Base-by-base conservation (phyloP, 35 echinoderm and acorn worm genomes). In the Apostichopus parvimensis region DNA sequence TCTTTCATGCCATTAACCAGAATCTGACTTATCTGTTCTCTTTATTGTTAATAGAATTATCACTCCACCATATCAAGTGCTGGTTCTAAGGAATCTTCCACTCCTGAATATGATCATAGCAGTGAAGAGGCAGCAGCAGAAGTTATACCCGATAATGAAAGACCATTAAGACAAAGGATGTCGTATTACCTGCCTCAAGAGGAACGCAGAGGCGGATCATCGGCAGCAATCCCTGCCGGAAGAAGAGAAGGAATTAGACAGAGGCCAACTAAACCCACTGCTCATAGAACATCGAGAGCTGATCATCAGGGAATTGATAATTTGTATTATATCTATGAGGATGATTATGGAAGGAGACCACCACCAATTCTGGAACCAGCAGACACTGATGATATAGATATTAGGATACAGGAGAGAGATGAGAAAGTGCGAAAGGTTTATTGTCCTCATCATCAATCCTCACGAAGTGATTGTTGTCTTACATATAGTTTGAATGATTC, bases 281-380 rank as follows among this genome's bases (percentile, higher is more conserved):
- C 23, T 78, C 22, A 78, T 25, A 12, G 52, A 10, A 78, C 77
- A 78, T 45, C 34, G n/a, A 25, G 12, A 21, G 15, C 9, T 21
- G 34, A 45, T 45, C 34, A 45, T 45, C 34, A 54, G 25, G 79
- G 79, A 53, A 54, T 82, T 82, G 79, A 82, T 56, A 82, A 82
- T 13, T 13, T 82, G 17, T 82, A 82, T n/a, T 82, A 82, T 54
- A 8, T 82, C 5, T 56, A 82, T 82, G 25, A 82, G 55, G 79
- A 82, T 55, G 79, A 82, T 82, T 82, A 82, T 54, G 79, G 79
- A 54, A 82, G 79, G 45, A 6, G 17, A 9, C 79, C 79, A 1
- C 79, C 79, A 45, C 34, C 34, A 45, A 45, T 45, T 45, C 34
- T 45, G 34, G 34, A 45, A 45, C 34, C 34, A 45, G 34, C 34